A percentile compares a stretch with the other conserved stretches of the same genome.
Conservation (phyloP, 2,888 invertebrate species). For the Mesopsocus fuscifrons region DNA sequence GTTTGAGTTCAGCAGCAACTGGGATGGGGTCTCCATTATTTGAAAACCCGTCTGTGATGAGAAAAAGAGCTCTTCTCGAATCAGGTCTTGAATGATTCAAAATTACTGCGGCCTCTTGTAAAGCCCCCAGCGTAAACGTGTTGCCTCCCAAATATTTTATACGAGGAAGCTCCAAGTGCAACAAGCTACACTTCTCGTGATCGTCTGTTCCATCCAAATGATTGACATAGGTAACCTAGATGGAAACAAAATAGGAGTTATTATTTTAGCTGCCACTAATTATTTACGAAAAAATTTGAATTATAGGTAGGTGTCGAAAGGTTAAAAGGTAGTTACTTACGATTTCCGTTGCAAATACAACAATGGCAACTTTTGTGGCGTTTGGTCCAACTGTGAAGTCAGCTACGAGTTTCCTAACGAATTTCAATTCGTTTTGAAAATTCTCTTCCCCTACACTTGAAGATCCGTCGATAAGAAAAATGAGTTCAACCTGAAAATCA, state of each 20-base stretch:
- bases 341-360: slow-evolving; percentile 43
- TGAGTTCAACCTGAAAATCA: slow-evolving; percentile 32
- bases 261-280: too few species aligned
- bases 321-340: too few species aligned
- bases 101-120: slow-evolving; percentile 38
- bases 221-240: slow-evolving; percentile 32
- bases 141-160: slow-evolving; percentile 44
- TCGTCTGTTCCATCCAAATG: slow-evolving; percentile 33
- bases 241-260: slow-evolving; percentile 8
- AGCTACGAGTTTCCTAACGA: slow-evolving; percentile 42
- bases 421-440: slow-evolving; percentile 44
- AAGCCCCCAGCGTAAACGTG: slow-evolving; percentile 48
- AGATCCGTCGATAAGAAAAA: slow-evolving; percentile 50
- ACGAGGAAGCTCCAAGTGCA: slow-evolving; percentile 36
- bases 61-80: slow-evolving; percentile 38
- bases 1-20: slow-evolving; percentile 32
- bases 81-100: slow-evolving; percentile 25
- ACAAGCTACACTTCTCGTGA: slow-evolving; percentile 41
- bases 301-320: slow-evolving; percentile 16
- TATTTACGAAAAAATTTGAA: slow-evolving; percentile 1
- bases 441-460: slow-evolving; percentile 44
- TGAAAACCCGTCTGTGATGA: slow-evolving; percentile 51
- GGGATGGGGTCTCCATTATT: slow-evolving; percentile 47
- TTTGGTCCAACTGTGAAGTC: slow-evolving; percentile 43
- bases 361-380: slow-evolving; percentile 40